Evolutionary conservation across 1,140 invertebrate genomes (phyloP), one percentile per base, ranked within the genome.

Genomic region (Diploscapter pachys): DNA sequence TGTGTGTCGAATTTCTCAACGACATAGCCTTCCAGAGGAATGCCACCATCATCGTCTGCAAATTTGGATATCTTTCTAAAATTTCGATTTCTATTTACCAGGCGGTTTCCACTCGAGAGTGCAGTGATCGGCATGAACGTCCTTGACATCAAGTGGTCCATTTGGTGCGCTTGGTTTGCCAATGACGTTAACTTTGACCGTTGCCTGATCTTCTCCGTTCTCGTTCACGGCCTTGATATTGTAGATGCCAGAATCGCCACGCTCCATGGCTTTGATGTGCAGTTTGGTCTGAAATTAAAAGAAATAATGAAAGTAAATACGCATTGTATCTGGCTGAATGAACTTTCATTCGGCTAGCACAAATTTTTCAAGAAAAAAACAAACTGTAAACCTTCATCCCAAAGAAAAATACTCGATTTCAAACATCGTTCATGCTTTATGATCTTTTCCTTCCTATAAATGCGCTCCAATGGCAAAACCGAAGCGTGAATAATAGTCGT

Each of bases 101-200:
- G 88, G 88, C 52, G 86, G 86, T 70, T 93, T 92, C 96, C 96
- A 99, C 79, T 92, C 91, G 4, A 99, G 87, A 83, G 94, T 98
- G 83, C 93, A 94, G 51, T 93, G 93, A 83, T 97, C 94, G 74
- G 96, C 96, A 83, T 95, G 93, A 0, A 98, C 90, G 85, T 97
- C 93, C 0, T 89, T 90, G 3, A 96, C 93, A 86, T 95, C 93
- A 1, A 98, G 85, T 2, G 95, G 95, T 62, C 94, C 95, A 88
- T 96, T 93, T 0, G 96, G 96, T 81, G 92, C 92, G 59, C 91
- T 91, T 69, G 96, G 96, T 84, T 95, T 96, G 84, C 92, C 93
- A 57, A 96, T 89, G 72, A 99, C 92, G 80, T 91, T 92, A 50
- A 99, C 92, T 87, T 98, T 93, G 9, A 99, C 92, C 4, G 92